Base-by-base conservation (phyloP, 1,140 invertebrate genomes). In the Druon quercuslanigerum region DNA sequence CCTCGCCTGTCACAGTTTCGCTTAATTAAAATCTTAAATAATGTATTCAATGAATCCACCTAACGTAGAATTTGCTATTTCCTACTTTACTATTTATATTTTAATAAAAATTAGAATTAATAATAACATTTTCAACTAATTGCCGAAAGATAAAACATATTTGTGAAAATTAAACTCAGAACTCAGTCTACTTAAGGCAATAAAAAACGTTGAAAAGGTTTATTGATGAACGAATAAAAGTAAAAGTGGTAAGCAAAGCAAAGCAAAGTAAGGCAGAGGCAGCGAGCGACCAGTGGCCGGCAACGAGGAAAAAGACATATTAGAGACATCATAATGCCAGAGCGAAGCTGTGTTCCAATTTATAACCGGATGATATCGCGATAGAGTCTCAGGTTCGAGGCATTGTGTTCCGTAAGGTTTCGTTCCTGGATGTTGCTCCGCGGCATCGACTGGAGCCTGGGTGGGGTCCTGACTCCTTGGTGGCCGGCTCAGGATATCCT, bases 281-380 rank as follows among this genome's bases (percentile, higher is more conserved):
- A 79, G 80, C 75, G 80, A 79, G 80, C 75, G 80, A 82, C 79
- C 80, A 72, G 82, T 84, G 80, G 80, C 79, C 71, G 76, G 80
- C 82, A 82, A 84, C 79, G 81, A 83, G 83, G 85, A 89, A 89
- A 91, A 91, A 90, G 90, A 91, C 90, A 90, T 91, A 91, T 91
- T 91, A 91, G 90, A 91, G 88, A 90, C 88, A 91, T 91, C 90
- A 91, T 91, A 91, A 91, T 90, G 90, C 90, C 90, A 90, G 86
- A 81, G 74, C 84, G 86, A 90, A 87, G 87, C 88, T 90, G 88
- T 91, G 90, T 91, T 91, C 89, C 89, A 91, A 91, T 91, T 91
- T 91, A 91, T 91, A 91, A 91, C 90, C 85, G 87, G 87, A 88
- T 87, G 88, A 91, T 91, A 91, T 91, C 90, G 87, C 89, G 89